Evolutionary conservation across 2,888 invertebrate genomes (phyloP).

Genomic region (Operophtera brumata): DNA sequence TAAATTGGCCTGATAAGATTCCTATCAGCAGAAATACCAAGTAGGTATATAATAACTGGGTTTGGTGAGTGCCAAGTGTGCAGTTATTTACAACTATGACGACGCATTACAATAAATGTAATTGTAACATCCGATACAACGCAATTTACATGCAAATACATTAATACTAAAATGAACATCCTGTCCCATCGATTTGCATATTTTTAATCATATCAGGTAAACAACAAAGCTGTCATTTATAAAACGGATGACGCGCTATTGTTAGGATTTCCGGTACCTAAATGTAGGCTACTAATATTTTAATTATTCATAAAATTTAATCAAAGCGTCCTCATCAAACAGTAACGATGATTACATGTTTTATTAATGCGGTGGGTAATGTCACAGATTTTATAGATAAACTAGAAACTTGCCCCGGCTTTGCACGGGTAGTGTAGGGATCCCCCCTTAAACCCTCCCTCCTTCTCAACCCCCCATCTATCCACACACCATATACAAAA

Average conservation of each 20-base stretch:
- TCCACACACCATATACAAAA: too few relatives aligned
- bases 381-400: conserved; percentile 6
- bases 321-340: conserved; percentile 66
- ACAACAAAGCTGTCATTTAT: conserved; percentile 65
- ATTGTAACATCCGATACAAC: conserved; percentile 69
- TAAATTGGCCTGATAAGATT: conserved; percentile 3
- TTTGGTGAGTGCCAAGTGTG: conserved; percentile 31
- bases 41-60: conserved; percentile 8
- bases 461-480: too few relatives aligned
- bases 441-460: too few relatives aligned
- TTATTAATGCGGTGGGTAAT: conserved; percentile 47
- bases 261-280: conserved; percentile 68
- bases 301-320: conserved; percentile 75
- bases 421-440: too few relatives aligned
- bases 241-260: conserved; percentile 64
- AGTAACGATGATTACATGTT: conserved; percentile 60
- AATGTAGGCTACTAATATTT: conserved; percentile 34
- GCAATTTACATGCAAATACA: conserved; percentile 78
- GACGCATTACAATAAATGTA: conserved; percentile 68
- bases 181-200: conserved; percentile 79
- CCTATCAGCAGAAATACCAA: conserved; percentile 11
- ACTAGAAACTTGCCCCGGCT: too few relatives aligned
- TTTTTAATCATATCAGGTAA: conserved; percentile 76
- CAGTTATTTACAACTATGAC: conserved; percentile 60
- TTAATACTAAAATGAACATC: conserved; percentile 77